These are phyloP conservation scores for Pimpla rufipes DNA, from an alignment of 2,888 invertebrate species.

Conservation along the genomic window DNA sequence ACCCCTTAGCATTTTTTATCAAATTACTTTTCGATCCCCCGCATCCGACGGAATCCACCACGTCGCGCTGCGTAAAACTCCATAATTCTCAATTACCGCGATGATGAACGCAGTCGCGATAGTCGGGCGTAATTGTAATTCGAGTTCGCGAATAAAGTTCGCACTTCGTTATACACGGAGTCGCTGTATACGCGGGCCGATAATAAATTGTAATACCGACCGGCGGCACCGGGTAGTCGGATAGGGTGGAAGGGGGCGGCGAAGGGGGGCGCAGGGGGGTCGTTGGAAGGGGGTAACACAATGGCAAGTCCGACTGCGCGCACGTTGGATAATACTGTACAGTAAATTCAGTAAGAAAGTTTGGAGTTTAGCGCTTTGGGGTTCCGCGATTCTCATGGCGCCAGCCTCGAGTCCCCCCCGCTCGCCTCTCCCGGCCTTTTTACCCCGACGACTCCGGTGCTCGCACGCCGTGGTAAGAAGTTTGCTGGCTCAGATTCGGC, in stretches of 20 bases:
- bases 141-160: constrained; percentile 21
- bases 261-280: not conserved
- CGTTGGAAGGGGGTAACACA: not conserved
- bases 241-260: too few relatives aligned
- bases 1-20: too few relatives aligned
- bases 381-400: constrained; percentile 8
- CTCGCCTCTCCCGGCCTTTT: constrained; percentile 5
- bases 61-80: too few relatives aligned
- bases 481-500: constrained; percentile 57
- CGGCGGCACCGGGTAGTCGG: not conserved
- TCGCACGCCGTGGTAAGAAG: constrained; percentile 41
- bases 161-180: constrained; percentile 20
- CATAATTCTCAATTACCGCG: not conserved
- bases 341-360: constrained; percentile 63
- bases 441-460: constrained; percentile 10
- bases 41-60: too few relatives aligned
- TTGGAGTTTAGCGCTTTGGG: constrained; percentile 36
- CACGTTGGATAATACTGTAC: constrained; percentile 40
- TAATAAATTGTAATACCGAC: constrained; percentile 51
- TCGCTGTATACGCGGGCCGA: not conserved
- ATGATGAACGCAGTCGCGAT: not conserved
- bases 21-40: too few relatives aligned
- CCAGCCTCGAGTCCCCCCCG: constrained; percentile 9
- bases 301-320: constrained; percentile 24
- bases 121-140: constrained; percentile 5